Percentiles rank a stretch among this genome's conserved stretches.
Conservation (phyloP, 2,113 vertebrate species). For the Solenodon paradoxus region DNA sequence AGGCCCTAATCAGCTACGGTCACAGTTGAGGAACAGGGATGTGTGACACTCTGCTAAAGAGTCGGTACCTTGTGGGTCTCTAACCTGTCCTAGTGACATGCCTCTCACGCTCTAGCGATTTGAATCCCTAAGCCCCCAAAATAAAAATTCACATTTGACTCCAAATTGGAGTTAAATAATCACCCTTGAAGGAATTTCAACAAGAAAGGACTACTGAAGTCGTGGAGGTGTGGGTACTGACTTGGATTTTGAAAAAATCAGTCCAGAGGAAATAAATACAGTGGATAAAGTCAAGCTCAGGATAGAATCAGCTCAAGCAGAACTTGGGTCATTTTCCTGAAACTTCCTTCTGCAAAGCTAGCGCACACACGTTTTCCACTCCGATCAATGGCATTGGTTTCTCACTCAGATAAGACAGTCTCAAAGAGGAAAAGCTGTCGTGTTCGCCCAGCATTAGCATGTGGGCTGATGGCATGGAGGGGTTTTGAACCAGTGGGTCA, state of each 20-base stretch:
- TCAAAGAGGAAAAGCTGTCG: slow-evolving; percentile 65
- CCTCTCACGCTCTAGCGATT: background rate
- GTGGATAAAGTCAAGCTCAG: background rate
- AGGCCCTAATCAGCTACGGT: background rate
- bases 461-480: slow-evolving; percentile 62
- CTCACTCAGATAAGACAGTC: slow-evolving; percentile 53
- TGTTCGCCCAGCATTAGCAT: slow-evolving; percentile 54
- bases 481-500: slow-evolving; percentile 59
- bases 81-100: background rate
- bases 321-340: slow-evolving; percentile 70
- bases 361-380: slow-evolving; percentile 70
- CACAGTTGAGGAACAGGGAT: background rate
- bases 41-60: background rate
- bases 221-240: background rate
- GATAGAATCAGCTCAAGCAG: background rate
- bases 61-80: background rate
- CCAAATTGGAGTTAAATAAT: slow-evolving; percentile 16
- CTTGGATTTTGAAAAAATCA: background rate
- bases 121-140: slow-evolving; percentile 18
- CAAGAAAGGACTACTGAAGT: background rate
- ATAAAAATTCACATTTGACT: slow-evolving; percentile 17
- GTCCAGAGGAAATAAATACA: background rate
- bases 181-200: slow-evolving; percentile 25
- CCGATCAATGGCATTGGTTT: background rate
- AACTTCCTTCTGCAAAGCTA: slow-evolving; percentile 77